phyloP scores from a whole-genome alignment of 2,888 invertebrate genomes.

The Gastracanthus pulcherrimus region DNA sequence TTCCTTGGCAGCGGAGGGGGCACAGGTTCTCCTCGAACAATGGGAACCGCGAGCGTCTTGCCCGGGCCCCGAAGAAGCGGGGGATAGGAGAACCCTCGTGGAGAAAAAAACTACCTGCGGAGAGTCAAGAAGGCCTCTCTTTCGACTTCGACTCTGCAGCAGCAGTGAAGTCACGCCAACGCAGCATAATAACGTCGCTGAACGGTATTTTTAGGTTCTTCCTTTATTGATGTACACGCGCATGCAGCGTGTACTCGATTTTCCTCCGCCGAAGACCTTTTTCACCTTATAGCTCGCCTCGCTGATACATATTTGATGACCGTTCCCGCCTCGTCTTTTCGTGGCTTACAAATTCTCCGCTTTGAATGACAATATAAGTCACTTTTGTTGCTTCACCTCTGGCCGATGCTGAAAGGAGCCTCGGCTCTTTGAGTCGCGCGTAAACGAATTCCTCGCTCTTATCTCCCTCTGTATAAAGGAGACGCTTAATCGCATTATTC shows the following conservation, averaged over 20 bases:
- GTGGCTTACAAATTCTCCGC: not conserved
- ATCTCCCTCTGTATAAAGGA: not conserved
- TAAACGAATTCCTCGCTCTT: not conserved
- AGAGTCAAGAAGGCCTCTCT: constrained; percentile 3
- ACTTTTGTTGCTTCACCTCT: not conserved
- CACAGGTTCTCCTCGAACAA: constrained; percentile 4
- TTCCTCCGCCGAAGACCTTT: not conserved
- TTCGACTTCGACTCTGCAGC: not conserved
- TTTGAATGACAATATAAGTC: not conserved
- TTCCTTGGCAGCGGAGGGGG: not conserved
- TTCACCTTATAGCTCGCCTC: too few relatives aligned
- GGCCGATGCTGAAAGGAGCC: not conserved
- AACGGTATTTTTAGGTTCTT: not conserved
- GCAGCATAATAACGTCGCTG: not conserved
- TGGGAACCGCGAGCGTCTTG: constrained; percentile 4
- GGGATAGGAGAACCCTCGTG: too few relatives aligned
- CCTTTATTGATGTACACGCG: not conserved
- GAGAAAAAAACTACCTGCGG: constrained; percentile 35
- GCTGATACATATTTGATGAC: constrained; percentile 7
- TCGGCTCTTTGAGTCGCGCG: too few relatives aligned
- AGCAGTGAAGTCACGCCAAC: not conserved
- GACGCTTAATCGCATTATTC: not conserved
- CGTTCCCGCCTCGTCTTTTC: not conserved
- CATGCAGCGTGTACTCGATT: not conserved
- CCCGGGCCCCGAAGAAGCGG: not conserved